These are phyloP conservation scores for Uropsilus gracilis DNA, from an alignment of 2,113 vertebrate species.

Conservation along the genomic window DNA sequence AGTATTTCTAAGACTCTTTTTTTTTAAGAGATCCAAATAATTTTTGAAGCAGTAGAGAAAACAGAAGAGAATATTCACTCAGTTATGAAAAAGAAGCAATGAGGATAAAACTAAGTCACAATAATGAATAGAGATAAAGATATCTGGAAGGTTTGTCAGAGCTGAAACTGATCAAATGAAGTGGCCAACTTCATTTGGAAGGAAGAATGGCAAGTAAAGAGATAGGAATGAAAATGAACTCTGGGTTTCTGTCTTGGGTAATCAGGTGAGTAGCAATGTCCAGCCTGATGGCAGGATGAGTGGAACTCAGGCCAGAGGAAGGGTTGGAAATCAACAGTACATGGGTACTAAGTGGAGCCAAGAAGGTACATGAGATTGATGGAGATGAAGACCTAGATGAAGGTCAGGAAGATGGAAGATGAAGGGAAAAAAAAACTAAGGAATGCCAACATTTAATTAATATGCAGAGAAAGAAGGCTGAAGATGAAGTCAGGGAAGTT, in stretches of 20 bases:
- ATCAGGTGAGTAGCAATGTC: not conserved
- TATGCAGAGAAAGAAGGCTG: not conserved
- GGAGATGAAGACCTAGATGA: not conserved
- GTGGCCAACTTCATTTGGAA: not conserved
- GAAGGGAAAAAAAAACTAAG: not conserved
- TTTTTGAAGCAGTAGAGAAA: not conserved
- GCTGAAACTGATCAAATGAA: not conserved
- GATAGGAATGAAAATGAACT: not conserved
- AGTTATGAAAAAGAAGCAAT: not conserved
- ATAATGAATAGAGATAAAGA: not conserved
- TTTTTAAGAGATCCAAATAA: not conserved
- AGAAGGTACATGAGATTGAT: not conserved
- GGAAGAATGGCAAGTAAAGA: not conserved
- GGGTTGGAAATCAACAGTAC: not conserved
- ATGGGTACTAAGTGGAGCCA: not conserved
- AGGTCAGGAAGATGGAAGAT: not conserved
- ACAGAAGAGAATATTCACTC: not conserved
- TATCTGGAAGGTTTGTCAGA: not conserved
- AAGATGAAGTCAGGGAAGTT: not conserved
- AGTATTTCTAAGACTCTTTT: not conserved
- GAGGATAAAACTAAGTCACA: not conserved
- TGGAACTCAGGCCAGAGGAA: not conserved
- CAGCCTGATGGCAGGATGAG: not conserved
- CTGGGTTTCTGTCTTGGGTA: not conserved
- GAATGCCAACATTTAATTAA: not conserved